Evolutionary conservation across 2,888 invertebrate genomes (phyloP).

Genomic region (Monopis laevigella): DNA sequence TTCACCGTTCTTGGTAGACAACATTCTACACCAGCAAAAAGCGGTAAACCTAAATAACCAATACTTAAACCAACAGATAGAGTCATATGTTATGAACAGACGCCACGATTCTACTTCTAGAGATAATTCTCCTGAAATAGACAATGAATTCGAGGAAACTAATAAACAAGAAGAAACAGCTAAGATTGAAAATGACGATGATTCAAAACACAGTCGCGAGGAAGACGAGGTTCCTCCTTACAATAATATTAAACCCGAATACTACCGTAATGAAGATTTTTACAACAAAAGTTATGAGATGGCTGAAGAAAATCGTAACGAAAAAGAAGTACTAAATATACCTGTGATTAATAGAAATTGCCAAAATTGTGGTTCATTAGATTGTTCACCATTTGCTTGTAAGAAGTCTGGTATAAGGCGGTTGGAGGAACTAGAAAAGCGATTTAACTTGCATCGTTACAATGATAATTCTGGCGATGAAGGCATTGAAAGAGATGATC

Average conservation of each 20-base stretch:
- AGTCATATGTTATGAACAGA: constrained; percentile 44
- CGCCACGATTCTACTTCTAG: constrained; percentile 38
- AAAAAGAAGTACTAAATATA: constrained; percentile 52
- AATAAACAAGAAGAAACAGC: constrained; percentile 33
- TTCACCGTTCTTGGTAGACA: constrained; percentile 70
- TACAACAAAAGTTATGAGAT: constrained; percentile 39
- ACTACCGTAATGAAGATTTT: constrained; percentile 25
- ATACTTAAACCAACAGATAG: constrained; percentile 63
- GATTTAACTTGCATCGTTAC: constrained; percentile 45
- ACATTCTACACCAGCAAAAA: constrained; percentile 68
- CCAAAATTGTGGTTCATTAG: constrained; percentile 63
- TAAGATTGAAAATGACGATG: constrained; percentile 43
- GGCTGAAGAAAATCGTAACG: constrained; percentile 27
- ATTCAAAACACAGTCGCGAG: constrained; percentile 40
- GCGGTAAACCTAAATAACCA: constrained; percentile 55
- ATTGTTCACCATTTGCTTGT: constrained; percentile 61
- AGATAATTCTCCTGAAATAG: constrained; percentile 48
- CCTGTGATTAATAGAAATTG: constrained; percentile 52
- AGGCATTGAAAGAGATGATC: constrained; percentile 21
- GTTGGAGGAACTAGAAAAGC: constrained; percentile 50
- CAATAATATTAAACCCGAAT: constrained; percentile 39
- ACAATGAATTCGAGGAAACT: constrained; percentile 32
- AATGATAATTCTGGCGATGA: constrained; percentile 54
- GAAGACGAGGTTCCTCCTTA: constrained; percentile 33
- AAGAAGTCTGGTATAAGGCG: constrained; percentile 52